Evolutionary conservation across 2,888 invertebrate genomes (phyloP).

Genomic region (Parnassius orleans): DNA sequence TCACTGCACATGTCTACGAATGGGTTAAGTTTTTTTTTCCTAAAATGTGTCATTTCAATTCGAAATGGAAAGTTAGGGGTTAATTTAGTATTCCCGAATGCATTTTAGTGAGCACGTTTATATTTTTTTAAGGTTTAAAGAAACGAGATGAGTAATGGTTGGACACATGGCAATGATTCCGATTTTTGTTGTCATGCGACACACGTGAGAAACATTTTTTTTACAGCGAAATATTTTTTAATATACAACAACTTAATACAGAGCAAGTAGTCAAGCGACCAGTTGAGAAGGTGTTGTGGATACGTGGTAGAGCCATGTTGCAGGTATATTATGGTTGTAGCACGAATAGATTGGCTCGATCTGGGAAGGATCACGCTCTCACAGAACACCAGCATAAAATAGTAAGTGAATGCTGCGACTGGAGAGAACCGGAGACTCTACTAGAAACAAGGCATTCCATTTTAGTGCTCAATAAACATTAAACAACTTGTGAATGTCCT

Average conservation of each 20-base stretch:
- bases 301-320: no score
- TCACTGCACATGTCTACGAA: slow-evolving; percentile 61
- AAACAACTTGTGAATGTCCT: no score
- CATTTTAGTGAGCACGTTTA: slow-evolving; percentile 46
- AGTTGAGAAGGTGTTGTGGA: no score
- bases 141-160: slow-evolving; percentile 66
- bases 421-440: no score
- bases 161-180: slow-evolving; percentile 66
- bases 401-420: no score
- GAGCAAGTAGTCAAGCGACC: no score
- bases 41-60: slow-evolving; percentile 72
- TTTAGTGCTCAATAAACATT: no score
- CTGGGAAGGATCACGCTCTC: no score
- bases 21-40: slow-evolving; percentile 63
- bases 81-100: slow-evolving; percentile 65
- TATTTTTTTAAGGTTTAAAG: slow-evolving; percentile 40
- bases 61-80: slow-evolving; percentile 72
- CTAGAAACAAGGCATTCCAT: no score
- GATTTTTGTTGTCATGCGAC: slow-evolving; percentile 51
- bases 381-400: no score
- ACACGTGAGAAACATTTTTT: slow-evolving; percentile 66
- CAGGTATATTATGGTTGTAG: no score
- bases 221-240: slow-evolving; percentile 25
- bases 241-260: background rate
- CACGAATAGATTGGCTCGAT: no score